Evolutionary conservation across 2,888 invertebrate genomes (phyloP), one percentile per base, ranked within the genome.

Genomic region (Drosophila engyochracea): DNA sequence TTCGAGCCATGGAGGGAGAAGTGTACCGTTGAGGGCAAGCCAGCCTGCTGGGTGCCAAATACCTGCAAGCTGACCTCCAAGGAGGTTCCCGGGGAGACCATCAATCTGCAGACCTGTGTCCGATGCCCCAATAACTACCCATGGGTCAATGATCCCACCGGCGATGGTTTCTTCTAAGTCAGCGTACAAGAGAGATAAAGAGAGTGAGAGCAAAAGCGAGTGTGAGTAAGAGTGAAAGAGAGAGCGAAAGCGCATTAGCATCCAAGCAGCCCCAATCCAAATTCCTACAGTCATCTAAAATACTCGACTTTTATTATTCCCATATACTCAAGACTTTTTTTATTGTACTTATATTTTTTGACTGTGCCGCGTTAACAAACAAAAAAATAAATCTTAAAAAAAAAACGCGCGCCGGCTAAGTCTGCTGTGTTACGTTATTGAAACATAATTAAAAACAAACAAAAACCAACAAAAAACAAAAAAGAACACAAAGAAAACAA

Each of bases 1-100:
- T 98, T 98, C 94, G 98, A 98, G 93, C 97, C 97, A 58, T 98
- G 98, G 98, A 96, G 97, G 95, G 98, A 98, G 94, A 97, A 97
- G 96, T 98, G 98, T 92, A 95, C 95, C 55, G 97, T 97, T n/a
- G 97, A 97, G 89, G 97, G 97, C 70, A 95, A 93, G 65, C 97
- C 95, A 19, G 96, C 96, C 75, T 98, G 97, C 92, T 97, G 97
- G 96, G 96, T 97, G 85, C 98, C 98, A 25, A 97, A 97, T 93
- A 96, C 97, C 69, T 98, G 98, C 95, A 98, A 98, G 92, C 95
- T 98, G 71, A 97, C 97, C 75, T 97, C 97, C 83, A 97, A 98
- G 94, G 98, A 98, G 94, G 96, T 98, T 86, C 98, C 98, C 94
- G 98, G 98, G 69, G 98, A 98, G 94, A 98, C 98, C 83, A 96